Evolutionary conservation across 2,113 vertebrate genomes (phyloP), one percentile per base, ranked within the genome.

Genomic region (Paramormyrops kingsleyae): DNA sequence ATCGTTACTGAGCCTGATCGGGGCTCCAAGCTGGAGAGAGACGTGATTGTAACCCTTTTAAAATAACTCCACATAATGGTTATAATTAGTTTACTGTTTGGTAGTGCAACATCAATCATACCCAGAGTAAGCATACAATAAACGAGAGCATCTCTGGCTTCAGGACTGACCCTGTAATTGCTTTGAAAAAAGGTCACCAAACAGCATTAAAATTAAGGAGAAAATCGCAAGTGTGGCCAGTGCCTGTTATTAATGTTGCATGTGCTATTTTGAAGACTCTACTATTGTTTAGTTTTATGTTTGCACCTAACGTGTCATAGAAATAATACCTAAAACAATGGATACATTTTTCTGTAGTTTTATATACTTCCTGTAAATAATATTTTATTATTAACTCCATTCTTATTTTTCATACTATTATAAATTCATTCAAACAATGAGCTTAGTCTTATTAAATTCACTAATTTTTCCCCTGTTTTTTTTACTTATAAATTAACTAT

Each of bases 31-130:
- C 96, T 96, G 92, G 95, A 95, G 94, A 96, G 94, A 95, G 96
- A 96, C 96, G 93, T 96, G 96, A 96, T 97, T 96, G 96, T 94
- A 93, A 95, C 95, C 94, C 95, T 96, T 95, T 96, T 96, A 96
- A 95, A 96, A 96, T 96, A 95, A 95, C 95, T 96, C 96, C 96
- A 96, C 96, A 96, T 97, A 95, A 96, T 95, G 87, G 93, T 93
- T 95, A 94, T 96, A 96, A 97, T 97, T 97, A 95, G 95, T 97
- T 97, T 96, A 97, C 96, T 95, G 96, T 96, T 97, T 95, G 94
- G 92, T 94, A 94, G 93, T 96, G 95, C 90, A 70, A 94, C 95
- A 97, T 97, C 96, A 96, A 96, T 97, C 97, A 97, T 96, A 95
- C 93, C 94, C 92, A 95, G 91, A 94, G 95, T 92, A 96, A 96